Base-by-base conservation (phyloP, 2,888 invertebrate genomes). In the Drosophila kanekoi region DNA sequence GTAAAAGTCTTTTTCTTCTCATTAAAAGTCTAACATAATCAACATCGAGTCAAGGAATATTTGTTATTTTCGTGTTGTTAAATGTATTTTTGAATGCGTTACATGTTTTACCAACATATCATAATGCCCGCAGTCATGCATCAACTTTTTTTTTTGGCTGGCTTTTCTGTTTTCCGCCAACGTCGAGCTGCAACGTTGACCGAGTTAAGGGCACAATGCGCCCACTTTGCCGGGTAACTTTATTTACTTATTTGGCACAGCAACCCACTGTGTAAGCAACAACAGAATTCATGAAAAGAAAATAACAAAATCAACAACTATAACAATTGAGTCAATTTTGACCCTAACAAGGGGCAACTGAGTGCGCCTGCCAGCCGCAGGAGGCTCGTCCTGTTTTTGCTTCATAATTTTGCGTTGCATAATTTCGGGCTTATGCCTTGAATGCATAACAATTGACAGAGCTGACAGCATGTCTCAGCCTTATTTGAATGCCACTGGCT, bases 91-190 rank as follows among this genome's bases (percentile, higher is more conserved):
- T 28, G 8, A 28, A 8, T 28, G 28, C 28, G 28, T 28, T 6
- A 28, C 28, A 28, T 28, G 23, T 28, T 8, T 28, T 28, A 3
- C 28, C 28, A 28, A 3, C 9, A 43, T 28, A 44, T 59, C 51
- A 76, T 61, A 81, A 65, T 49, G 80, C 67, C 78, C 49, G 66
- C 72, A 73, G 78, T 64, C 73, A 78, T 70, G 78, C 60, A 71
- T 2, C 28, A 64, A 78, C 73, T 76, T 76, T 80, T 79, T 70
- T 72, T 28, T 71, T 72, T 76, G 62, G 45, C 63, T 43, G 40
- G 41, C 16, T 74, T 84, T 77, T 74, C 52, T 32, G 49, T 61
- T 60, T 44, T 49, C 14, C 49, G 38, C 43, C 14, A 48, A 49
- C 51, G 58, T 48, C 43, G 37, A 59, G 61, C 56, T 65, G 61